Conservation (phyloP, 2,888 invertebrate genomes). For the Taenaris catops region DNA sequence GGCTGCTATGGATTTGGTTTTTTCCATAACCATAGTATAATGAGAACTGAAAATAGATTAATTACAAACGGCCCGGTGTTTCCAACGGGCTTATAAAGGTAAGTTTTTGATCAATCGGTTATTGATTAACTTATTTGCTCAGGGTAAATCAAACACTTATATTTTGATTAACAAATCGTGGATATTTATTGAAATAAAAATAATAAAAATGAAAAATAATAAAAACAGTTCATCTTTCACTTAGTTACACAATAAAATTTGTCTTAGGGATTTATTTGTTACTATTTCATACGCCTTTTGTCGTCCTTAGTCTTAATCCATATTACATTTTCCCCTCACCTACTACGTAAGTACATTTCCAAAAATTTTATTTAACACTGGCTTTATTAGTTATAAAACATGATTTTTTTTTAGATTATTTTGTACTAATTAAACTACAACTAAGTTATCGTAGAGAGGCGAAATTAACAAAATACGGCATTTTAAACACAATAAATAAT, state of each 20-base stretch:
- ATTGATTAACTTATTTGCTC: too few species aligned
- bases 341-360: constrained; percentile 10
- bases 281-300: constrained; percentile 59
- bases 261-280: constrained; percentile 52
- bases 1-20: too few species aligned
- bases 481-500: too few species aligned
- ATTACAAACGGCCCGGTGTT: too few species aligned
- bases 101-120: too few species aligned
- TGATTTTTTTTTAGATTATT: constrained; percentile 14
- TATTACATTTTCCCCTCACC: constrained; percentile 5
- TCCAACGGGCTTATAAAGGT: too few species aligned
- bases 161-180: constrained; percentile 77
- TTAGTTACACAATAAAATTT: constrained; percentile 77
- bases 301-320: constrained; percentile 29
- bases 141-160: constrained; percentile 48
- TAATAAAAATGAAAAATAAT: constrained; percentile 80
- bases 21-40: too few species aligned
- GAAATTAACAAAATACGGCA: too few species aligned
- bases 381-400: constrained; percentile 14
- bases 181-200: constrained; percentile 81
- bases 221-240: constrained; percentile 79
- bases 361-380: constrained; percentile 7
- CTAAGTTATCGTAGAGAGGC: constrained; percentile 16
- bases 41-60: too few species aligned
- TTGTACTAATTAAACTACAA: constrained; percentile 21